Evolutionary conservation across 1,140 invertebrate genomes (phyloP), one percentile per base, ranked within the genome.

Genomic region (Drosophila nasuta): DNA sequence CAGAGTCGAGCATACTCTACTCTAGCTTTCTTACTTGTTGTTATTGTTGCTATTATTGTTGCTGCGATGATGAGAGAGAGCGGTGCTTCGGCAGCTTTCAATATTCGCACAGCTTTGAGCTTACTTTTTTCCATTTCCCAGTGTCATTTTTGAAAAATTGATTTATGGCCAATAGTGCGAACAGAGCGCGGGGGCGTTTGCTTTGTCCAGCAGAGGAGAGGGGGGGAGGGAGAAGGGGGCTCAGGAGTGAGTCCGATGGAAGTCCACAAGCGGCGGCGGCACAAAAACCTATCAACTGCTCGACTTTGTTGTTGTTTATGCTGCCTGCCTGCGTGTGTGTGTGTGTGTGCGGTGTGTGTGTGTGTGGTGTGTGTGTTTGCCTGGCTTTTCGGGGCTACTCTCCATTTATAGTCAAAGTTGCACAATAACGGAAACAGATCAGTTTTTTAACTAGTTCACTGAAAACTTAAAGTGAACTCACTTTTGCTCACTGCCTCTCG

Each of bases 71-170:
- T 41, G 41, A 43, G 41, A 70, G 67, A 35, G 62, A 8, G 49
- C 45, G 62, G 28, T 71, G 59, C 17, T 74, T 56, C 60, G 60
- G 70, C 70, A 75, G 79, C 79, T 78, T 82, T 82, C 80, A 82
- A 82, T 82, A 82, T 82, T 82, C 82, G 82, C 68, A 60, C 67
- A 70, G 83, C 85, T 88, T 88, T 83, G 83, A 88, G 83, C 81
- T 88, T 88, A 88, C 83, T 88, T 88, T 88, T 88, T 88, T 88
- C 83, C 83, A 88, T 88, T 88, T 88, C 83, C 83, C 83, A 88
- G 83, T 88, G 83, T 88, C 83, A 88, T 83, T 88, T 88, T 89
- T 89, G 80, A 89, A 88, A 88, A 88, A 88, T 88, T 88, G 83
- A 88, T 88, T 88, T 88, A 88, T 88, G 64, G 85, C 85, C 83